A percentile compares a stretch with the other conserved stretches of the same genome.
These are phyloP conservation scores for Lepilemur septentrionalis DNA, from an alignment of 2,797 vertebrate genomes.

Conservation along the genomic window DNA sequence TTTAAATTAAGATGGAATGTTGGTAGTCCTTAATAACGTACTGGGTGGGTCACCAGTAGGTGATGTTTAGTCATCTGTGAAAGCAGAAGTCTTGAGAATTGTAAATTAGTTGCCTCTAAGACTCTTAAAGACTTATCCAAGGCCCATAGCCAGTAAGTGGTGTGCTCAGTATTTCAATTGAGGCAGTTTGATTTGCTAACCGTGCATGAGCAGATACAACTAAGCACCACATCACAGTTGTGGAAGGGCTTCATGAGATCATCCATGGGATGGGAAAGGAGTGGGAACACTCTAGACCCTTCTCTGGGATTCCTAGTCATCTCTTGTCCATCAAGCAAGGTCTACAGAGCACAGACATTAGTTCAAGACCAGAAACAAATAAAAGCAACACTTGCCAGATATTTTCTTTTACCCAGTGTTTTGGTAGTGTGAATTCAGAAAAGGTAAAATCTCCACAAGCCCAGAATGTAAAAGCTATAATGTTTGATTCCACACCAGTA, in stretches of 20 bases:
- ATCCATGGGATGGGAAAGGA: background rate
- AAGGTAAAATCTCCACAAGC: background rate
- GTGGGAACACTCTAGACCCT: background rate
- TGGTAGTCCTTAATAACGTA: background rate
- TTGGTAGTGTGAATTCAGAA: background rate
- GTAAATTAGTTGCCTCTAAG: background rate
- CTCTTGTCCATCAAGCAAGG: background rate
- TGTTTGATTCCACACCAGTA: background rate
- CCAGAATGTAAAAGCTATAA: background rate
- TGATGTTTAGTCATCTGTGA: background rate
- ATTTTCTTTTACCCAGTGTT: background rate
- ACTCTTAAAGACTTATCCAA: background rate
- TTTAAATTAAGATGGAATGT: background rate
- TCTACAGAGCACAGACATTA: background rate
- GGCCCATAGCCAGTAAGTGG: background rate
- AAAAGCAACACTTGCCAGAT: background rate
- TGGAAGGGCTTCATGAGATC: background rate
- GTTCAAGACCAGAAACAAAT: background rate
- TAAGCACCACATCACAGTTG: rapidly evolving
- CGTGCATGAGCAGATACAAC: background rate
- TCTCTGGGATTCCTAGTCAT: background rate
- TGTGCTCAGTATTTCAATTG: background rate
- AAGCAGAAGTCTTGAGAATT: slow-evolving; percentile 18
- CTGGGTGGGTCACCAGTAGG: background rate
- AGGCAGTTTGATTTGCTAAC: background rate